Evolutionary conservation across 2,888 invertebrate genomes (phyloP).

Genomic region (Caenorhabditis panamensis): DNA sequence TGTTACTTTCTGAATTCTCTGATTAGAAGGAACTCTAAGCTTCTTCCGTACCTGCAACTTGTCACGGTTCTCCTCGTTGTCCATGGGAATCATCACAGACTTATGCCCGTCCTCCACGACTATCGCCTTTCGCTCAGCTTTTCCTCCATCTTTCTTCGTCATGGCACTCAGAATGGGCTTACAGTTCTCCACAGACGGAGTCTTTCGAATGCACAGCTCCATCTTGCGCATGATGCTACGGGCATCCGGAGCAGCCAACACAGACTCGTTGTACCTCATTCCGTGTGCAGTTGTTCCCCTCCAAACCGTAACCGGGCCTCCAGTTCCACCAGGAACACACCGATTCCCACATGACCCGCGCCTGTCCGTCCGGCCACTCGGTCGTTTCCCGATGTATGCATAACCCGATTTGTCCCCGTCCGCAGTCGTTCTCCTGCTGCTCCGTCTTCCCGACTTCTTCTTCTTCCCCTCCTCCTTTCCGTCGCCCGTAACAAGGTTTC

Average conservation of each 20-base stretch:
- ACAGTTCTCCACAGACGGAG: conserved; percentile 16
- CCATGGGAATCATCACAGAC: conserved; percentile 61
- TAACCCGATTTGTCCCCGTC: conserved; percentile 55
- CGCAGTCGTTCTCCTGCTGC: conserved; percentile 31
- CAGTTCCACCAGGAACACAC: background rate
- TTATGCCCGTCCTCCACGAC: conserved; percentile 54
- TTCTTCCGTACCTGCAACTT: conserved; percentile 19
- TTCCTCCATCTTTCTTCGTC: conserved; percentile 27
- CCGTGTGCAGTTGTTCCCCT: no score
- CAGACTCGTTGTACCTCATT: conserved; percentile 41
- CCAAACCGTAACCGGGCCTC: background rate
- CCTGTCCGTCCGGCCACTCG: no score
- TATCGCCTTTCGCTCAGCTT: conserved; percentile 25
- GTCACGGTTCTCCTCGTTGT: conserved; percentile 48
- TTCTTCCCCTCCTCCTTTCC: conserved; percentile 11
- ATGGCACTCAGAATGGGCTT: conserved; percentile 39
- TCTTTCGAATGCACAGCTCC: conserved; percentile 39
- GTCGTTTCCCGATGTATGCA: conserved; percentile 46
- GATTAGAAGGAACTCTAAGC: background rate
- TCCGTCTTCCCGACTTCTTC: conserved; percentile 33
- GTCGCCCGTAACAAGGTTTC: conserved; percentile 53
- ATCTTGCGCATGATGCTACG: conserved; percentile 51
- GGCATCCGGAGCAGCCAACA: conserved; percentile 57
- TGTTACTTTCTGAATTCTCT: conserved; percentile 17
- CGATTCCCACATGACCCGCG: background rate